phyloP scores from a whole-genome alignment of 2,113 vertebrate genomes.

The Potamarius usumacintae region DNA sequence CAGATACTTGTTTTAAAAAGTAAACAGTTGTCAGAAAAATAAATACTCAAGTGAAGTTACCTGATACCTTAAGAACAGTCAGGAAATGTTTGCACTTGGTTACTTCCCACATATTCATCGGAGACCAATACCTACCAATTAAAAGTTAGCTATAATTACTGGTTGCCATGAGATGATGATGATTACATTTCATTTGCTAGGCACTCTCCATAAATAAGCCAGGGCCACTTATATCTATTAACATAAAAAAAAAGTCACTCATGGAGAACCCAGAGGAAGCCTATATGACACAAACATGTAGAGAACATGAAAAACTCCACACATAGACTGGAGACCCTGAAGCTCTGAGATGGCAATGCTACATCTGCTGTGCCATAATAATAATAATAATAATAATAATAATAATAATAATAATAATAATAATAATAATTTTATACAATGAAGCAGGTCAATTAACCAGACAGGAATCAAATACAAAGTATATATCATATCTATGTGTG shows the following conservation, averaged over 20 bases:
- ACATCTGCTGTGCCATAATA: not conserved
- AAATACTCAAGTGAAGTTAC: too few relatives aligned
- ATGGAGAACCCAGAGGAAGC: not conserved
- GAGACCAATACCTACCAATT: conserved; percentile 16
- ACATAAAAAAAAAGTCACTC: not conserved
- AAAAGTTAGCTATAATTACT: conserved; percentile 34
- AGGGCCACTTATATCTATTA: not conserved
- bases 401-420: not conserved
- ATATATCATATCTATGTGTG: too few relatives aligned
- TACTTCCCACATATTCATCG: not conserved
- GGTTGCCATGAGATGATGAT: conserved; percentile 47
- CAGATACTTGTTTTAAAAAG: too few relatives aligned
- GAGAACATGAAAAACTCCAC: not conserved
- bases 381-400: not conserved
- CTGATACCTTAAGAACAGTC: not conserved
- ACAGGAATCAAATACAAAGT: not conserved
- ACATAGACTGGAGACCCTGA: not conserved
- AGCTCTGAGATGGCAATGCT: not conserved
- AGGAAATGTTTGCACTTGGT: not conserved
- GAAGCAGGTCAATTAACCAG: not conserved
- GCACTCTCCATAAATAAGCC: conserved; percentile 29
- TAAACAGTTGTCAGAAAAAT: too few relatives aligned
- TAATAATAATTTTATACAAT: not conserved
- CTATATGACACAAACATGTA: not conserved
- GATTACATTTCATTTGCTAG: conserved; percentile 39